Conservation (phyloP, 2,113 vertebrate species). For the Thunnus thynnus region DNA sequence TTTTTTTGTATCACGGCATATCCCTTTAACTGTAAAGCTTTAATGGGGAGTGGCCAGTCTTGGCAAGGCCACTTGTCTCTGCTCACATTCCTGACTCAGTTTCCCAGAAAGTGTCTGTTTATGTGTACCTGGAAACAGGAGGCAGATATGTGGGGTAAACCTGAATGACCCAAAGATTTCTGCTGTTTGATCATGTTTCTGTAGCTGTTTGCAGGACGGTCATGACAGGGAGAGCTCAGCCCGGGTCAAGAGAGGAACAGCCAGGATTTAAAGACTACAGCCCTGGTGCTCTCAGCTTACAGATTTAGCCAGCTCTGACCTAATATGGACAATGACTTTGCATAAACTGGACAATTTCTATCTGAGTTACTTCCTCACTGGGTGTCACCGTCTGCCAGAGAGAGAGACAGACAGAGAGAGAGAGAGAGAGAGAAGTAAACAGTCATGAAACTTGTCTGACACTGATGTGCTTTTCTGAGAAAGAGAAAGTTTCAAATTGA, state of each 20-base stretch:
- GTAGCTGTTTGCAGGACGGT: background rate
- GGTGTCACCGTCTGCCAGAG: conserved; percentile 8
- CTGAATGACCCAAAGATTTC: conserved; percentile 27
- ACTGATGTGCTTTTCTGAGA: background rate
- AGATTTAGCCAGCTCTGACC: conserved; percentile 7
- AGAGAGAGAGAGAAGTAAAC: conserved; percentile 6
- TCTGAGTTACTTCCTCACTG: conserved; percentile 27
- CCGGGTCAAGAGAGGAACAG: background rate
- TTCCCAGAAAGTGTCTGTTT: conserved; percentile 62
- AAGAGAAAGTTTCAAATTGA: background rate
- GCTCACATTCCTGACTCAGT: conserved; percentile 65
- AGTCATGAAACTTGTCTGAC: background rate
- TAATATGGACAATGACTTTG: conserved; percentile 41
- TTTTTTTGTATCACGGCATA: background rate
- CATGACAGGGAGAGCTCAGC: background rate
- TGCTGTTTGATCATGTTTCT: background rate
- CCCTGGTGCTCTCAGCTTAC: background rate
- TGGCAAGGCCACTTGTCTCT: conserved; percentile 48
- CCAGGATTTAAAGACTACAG: background rate
- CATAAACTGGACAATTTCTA: conserved; percentile 27
- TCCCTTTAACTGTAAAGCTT: conserved; percentile 68
- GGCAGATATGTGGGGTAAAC: background rate
- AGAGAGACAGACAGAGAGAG: background rate
- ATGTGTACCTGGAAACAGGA: conserved; percentile 50
- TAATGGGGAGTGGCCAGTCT: conserved; percentile 34